Evolutionary conservation across 1,140 invertebrate genomes (phyloP), one percentile per base, ranked within the genome.

Genomic region (Bombyx mori): DNA sequence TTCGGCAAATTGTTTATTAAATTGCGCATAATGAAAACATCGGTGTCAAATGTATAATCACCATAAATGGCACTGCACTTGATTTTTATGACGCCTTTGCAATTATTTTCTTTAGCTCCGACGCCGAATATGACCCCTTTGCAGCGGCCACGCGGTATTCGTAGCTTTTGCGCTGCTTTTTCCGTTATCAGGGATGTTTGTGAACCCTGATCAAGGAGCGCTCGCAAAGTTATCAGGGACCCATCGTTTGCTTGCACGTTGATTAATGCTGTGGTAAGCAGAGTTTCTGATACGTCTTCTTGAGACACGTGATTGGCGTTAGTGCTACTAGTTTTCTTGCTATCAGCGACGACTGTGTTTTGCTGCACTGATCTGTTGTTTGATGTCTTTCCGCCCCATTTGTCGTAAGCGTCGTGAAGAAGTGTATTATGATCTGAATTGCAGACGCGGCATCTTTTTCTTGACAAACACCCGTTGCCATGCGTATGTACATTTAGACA

Each of bases 1-100:
- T 53, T 68, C 9, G 69, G 69, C 54, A 71, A 42, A 35, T 66
- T 59, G 45, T 63, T 71, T 7, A 68, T 54, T 2, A 65, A 45
- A 8, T 52, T 51, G 4, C 61, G 63, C 62, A 71, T 66, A 26
- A 71, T 63, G 2, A 66, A 22, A 8, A 62, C 63, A 53, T 68
- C 56, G 0, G 58, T 56, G n/a, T 22, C 48, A 50, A 71, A 68
- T 26, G 47, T 44, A 47, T 58, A 71, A 50, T 65, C 51, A 42
- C 42, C 61, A n/a, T 56, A 35, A 4, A 50, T 18, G 18, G 65
- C 62, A 45, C 12, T 42, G 54, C 57, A 60, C 26, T 18, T 22
- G 8, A 71, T 60, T 7, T 42, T 58, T 0, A 65, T 58, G 10
- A 54, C 52, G 8, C 65, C 66, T 44, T 68, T 71, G 12, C 65